These are phyloP conservation scores for Hyperopisus bebe DNA, from an alignment of 2,113 vertebrate genomes.

Conservation along the genomic window DNA sequence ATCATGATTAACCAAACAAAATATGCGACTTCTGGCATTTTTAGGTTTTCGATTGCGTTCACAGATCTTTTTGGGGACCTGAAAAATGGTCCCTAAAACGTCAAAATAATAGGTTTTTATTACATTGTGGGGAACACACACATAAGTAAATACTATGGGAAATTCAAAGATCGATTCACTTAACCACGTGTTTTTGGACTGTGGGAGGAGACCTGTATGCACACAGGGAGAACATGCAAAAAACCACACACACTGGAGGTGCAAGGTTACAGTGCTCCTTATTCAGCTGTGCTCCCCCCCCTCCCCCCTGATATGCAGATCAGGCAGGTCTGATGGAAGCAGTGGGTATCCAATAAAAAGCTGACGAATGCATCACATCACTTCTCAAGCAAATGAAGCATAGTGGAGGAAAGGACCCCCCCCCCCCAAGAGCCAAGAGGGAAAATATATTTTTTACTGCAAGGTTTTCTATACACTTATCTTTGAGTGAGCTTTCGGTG, in stretches of 20 bases:
- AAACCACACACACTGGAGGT: background rate
- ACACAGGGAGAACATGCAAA: background rate
- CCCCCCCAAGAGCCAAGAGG: background rate
- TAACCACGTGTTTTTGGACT: background rate
- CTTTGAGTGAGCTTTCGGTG: conserved; percentile 38
- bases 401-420: background rate
- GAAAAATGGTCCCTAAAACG: background rate
- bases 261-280: background rate
- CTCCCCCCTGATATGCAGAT: background rate
- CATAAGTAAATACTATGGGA: background rate
- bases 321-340: background rate
- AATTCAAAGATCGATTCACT: background rate
- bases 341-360: background rate
- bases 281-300: background rate
- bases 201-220: background rate
- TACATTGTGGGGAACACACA: background rate
- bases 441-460: conserved; percentile 1
- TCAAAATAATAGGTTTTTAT: too few relatives aligned
- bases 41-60: background rate
- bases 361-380: background rate
- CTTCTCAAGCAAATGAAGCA: background rate
- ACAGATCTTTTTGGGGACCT: background rate
- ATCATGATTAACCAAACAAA: background rate
- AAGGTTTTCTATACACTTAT: background rate
- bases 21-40: background rate